Evolutionary conservation across 2,797 vertebrate species (phyloP).

Genomic region (Intellagama lesueurii): DNA sequence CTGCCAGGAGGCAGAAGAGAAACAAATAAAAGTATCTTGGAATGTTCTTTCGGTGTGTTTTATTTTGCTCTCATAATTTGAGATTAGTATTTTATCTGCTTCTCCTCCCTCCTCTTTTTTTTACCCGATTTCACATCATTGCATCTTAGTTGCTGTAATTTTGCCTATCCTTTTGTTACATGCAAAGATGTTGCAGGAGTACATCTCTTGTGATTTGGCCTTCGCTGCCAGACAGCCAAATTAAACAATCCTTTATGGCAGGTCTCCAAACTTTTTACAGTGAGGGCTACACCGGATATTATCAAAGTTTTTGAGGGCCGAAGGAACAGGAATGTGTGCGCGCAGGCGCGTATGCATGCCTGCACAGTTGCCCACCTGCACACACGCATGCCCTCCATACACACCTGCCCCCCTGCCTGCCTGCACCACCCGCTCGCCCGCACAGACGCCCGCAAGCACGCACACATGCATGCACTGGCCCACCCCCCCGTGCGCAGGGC

Average conservation of each 20-base stretch:
- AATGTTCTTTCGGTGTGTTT: not conserved
- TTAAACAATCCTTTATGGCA: not conserved
- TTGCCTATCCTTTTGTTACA: not conserved
- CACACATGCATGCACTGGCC: too few species aligned
- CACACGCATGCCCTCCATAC: too few species aligned
- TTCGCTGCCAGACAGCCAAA: not conserved
- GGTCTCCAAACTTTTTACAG: too few species aligned
- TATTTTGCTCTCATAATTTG: not conserved
- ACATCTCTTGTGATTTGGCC: not conserved
- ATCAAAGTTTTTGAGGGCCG: too few species aligned
- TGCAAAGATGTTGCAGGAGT: not conserved
- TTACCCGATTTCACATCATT: not conserved
- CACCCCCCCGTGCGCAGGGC: too few species aligned
- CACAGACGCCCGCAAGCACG: too few species aligned
- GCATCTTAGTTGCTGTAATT: not conserved
- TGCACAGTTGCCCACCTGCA: too few species aligned
- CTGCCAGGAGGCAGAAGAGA: constrained; percentile 4
- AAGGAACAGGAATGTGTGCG: too few species aligned
- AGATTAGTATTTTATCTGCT: not conserved
- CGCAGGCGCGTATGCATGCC: too few species aligned
- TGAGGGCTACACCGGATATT: too few species aligned
- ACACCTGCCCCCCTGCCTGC: too few species aligned
- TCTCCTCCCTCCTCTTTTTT: not conserved
- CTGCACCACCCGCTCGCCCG: too few species aligned
- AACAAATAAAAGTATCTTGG: constrained; percentile 16